phyloP scores from a whole-genome alignment of 2,888 invertebrate genomes.

The Meteorus cinctellus region DNA sequence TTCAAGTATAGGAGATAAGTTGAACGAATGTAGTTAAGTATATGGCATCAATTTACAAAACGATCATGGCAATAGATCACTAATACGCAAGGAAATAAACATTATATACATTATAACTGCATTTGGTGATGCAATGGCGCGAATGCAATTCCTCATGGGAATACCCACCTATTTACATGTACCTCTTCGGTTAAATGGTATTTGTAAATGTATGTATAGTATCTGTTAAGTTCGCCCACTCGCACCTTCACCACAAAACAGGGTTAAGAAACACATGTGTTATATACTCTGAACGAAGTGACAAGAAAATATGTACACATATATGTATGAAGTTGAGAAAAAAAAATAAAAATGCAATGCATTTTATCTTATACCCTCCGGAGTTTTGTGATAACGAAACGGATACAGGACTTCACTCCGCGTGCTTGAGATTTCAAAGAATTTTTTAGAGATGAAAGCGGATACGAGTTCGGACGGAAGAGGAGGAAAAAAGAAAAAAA shows the following conservation, averaged over 20 bases:
- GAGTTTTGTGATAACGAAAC: background rate
- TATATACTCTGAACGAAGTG: background rate
- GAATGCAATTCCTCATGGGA: conserved; percentile 15
- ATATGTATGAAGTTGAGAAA: background rate
- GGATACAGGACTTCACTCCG: background rate
- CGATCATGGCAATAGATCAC: conserved; percentile 17
- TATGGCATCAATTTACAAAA: background rate
- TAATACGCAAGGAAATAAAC: background rate
- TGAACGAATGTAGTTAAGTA: background rate
- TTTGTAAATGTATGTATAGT: background rate
- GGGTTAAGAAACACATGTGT: conserved; percentile 21
- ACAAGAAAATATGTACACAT: background rate
- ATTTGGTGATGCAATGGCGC: conserved; percentile 15
- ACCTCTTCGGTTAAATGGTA: conserved; percentile 10
- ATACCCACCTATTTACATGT: conserved; percentile 11
- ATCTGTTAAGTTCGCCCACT: conserved; percentile 16
- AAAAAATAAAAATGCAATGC: background rate
- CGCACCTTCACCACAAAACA: conserved; percentile 5
- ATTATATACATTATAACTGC: background rate
- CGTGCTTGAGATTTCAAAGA: conserved; percentile 6
- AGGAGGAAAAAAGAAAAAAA: background rate
- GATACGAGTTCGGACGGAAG: background rate
- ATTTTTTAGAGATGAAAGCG: background rate
- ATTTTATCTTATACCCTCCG: background rate
- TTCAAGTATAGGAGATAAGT: background rate